Conservation (phyloP, 2,888 invertebrate species). For the Noctua pronuba region DNA sequence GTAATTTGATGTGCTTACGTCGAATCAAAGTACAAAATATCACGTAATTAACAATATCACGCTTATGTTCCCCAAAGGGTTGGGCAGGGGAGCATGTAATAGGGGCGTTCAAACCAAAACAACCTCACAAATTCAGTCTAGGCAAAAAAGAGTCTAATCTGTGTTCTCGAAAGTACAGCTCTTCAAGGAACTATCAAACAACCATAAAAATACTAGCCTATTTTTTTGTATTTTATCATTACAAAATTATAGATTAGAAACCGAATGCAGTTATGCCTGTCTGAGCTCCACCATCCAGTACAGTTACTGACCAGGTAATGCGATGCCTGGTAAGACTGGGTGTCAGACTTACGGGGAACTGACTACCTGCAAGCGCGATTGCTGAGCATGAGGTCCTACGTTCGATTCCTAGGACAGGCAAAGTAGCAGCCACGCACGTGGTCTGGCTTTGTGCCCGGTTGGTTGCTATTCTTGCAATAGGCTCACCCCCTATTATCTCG, state of each 20-base stretch:
- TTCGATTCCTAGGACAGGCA: neutral
- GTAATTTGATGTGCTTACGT: neutral
- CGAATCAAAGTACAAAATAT: neutral
- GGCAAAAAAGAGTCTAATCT: neutral
- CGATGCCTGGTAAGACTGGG: neutral
- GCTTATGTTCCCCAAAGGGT: neutral
- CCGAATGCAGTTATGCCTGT: neutral
- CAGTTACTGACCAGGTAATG: neutral
- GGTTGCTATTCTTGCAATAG: neutral
- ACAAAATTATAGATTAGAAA: neutral
- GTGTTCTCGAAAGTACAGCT: neutral
- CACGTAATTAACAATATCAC: neutral
- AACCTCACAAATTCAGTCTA: neutral
- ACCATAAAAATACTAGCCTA: neutral
- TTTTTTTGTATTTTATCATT: neutral
- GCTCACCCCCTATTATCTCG: neutral
- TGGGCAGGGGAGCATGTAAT: neutral
- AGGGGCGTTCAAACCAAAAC: neutral
- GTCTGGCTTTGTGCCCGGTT: neutral
- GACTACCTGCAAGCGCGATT: neutral
- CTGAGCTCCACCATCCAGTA: neutral
- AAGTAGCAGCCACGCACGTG: neutral
- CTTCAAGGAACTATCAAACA: neutral
- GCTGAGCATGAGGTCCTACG: neutral
- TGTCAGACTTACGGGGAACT: neutral